These are phyloP conservation scores for Chaetoderma sp. DNA, from an alignment of 2,888 invertebrate genomes.

Conservation along the genomic window DNA sequence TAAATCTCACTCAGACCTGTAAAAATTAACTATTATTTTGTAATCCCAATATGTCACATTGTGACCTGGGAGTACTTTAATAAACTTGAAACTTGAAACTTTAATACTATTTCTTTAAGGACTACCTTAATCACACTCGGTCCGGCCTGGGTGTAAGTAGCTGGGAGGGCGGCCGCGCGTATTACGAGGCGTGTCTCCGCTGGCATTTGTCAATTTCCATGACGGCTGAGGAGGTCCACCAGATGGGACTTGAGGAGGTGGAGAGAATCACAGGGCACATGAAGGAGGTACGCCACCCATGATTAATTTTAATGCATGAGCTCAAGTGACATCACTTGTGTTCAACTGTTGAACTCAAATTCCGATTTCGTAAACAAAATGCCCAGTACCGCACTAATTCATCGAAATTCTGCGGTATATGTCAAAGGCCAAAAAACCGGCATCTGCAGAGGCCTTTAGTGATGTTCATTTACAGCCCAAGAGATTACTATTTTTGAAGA, in stretches of 20 bases:
- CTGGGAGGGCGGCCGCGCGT: conserved; percentile 59
- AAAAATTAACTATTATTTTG: too few species aligned
- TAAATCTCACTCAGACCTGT: too few species aligned
- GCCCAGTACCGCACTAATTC: neutral
- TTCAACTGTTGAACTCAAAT: too few species aligned
- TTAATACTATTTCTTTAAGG: conserved; percentile 33
- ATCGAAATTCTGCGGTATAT: neutral
- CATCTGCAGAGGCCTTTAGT: neutral
- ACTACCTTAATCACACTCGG: conserved; percentile 54
- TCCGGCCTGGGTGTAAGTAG: conserved; percentile 54
- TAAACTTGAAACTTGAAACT: too few species aligned
- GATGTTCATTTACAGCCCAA: too few species aligned
- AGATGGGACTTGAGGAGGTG: conserved; percentile 62
- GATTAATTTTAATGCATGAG: neutral
- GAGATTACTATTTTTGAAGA: too few species aligned
- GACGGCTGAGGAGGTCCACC: conserved; percentile 62
- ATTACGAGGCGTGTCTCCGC: conserved; percentile 60
- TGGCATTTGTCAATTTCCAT: conserved; percentile 63
- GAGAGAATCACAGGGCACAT: conserved; percentile 57
- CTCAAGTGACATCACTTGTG: too few species aligned
- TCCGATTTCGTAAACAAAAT: too few species aligned
- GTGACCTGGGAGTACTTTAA: too few species aligned
- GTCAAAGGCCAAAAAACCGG: neutral
- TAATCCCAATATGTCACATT: too few species aligned
- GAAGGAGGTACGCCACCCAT: conserved; percentile 38